Percentiles rank a stretch among this genome's conserved stretches.
Conservation (phyloP, 2,113 vertebrate species). For the Dendrocopos noguchii region DNA sequence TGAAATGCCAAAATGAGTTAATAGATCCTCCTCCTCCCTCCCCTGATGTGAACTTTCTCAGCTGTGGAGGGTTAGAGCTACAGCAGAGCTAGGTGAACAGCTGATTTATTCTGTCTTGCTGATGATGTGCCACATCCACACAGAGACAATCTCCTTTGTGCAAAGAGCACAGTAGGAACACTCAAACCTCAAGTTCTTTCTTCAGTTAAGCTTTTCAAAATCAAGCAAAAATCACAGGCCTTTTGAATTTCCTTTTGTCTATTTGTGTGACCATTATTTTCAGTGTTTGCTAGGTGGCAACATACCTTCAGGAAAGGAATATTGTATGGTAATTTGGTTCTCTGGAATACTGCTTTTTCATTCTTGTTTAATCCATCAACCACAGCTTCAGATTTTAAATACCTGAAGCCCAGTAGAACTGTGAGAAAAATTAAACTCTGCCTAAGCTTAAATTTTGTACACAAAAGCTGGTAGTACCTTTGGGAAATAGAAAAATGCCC, state of each 20-base stretch:
- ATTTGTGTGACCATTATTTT: background rate
- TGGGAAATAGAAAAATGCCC: background rate
- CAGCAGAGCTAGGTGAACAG: background rate
- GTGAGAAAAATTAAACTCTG: background rate
- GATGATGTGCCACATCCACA: background rate
- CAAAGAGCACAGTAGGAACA: background rate
- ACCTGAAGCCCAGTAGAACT: background rate
- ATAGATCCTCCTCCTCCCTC: background rate
- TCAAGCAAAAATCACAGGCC: background rate
- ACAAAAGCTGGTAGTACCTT: background rate
- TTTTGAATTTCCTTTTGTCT: background rate
- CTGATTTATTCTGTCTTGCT: background rate
- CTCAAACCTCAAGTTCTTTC: background rate
- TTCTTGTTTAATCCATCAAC: background rate
- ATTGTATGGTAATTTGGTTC: background rate
- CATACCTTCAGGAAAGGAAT: background rate
- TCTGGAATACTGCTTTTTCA: background rate
- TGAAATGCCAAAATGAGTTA: background rate
- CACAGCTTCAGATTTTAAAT: background rate
- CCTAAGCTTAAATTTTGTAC: background rate
- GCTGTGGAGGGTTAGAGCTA: background rate
- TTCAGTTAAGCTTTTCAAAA: background rate
- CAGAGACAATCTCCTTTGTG: background rate
- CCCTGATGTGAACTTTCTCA: background rate
- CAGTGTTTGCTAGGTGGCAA: background rate